A percentile compares a stretch with the other conserved stretches of the same genome.
These are phyloP conservation scores for Drosophila rubida DNA, from an alignment of 2,888 invertebrate species.

Conservation along the genomic window DNA sequence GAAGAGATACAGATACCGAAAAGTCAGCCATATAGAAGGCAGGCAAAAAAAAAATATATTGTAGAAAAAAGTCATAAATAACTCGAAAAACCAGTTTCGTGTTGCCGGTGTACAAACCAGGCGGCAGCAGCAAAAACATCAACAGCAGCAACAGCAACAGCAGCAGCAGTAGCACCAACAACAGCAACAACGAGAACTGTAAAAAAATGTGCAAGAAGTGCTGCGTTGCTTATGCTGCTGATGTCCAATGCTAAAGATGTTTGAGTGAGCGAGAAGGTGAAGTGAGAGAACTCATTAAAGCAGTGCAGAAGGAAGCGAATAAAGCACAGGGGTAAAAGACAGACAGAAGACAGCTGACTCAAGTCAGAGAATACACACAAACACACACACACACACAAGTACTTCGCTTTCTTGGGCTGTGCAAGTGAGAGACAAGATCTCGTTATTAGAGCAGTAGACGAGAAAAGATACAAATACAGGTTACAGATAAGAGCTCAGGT, in stretches of 20 bases:
- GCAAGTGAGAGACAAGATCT: slow-evolving; percentile 19
- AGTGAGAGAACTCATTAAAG: slow-evolving; percentile 76
- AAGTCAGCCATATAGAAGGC: slow-evolving; percentile 44
- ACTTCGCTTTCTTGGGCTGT: background rate
- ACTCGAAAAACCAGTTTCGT: slow-evolving; percentile 79
- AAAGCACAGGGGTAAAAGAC: slow-evolving; percentile 55
- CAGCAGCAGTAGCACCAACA: slow-evolving; percentile 34
- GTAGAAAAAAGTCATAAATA: slow-evolving; percentile 77
- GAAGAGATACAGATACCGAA: slow-evolving; percentile 68
- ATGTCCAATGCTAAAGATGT: slow-evolving; percentile 9
- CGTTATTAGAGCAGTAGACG: slow-evolving; percentile 38
- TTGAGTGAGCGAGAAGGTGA: slow-evolving; percentile 36
- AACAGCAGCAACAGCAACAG: slow-evolving; percentile 29
- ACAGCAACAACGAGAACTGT: slow-evolving; percentile 54
- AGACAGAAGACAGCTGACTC: slow-evolving; percentile 65
- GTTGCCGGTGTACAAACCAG: slow-evolving; percentile 78
- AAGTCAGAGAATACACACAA: slow-evolving; percentile 52
- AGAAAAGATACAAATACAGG: background rate
- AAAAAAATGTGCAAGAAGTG: slow-evolving; percentile 77
- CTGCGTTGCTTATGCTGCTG: slow-evolving; percentile 32
- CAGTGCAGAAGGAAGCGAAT: slow-evolving; percentile 65
- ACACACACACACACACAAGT: too few species aligned
- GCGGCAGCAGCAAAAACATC: slow-evolving; percentile 40
- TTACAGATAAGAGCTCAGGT: slow-evolving; percentile 20
- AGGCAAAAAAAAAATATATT: slow-evolving; percentile 70